Conservation (phyloP, 2,888 invertebrate species). For the Choristoneura rosaceana region DNA sequence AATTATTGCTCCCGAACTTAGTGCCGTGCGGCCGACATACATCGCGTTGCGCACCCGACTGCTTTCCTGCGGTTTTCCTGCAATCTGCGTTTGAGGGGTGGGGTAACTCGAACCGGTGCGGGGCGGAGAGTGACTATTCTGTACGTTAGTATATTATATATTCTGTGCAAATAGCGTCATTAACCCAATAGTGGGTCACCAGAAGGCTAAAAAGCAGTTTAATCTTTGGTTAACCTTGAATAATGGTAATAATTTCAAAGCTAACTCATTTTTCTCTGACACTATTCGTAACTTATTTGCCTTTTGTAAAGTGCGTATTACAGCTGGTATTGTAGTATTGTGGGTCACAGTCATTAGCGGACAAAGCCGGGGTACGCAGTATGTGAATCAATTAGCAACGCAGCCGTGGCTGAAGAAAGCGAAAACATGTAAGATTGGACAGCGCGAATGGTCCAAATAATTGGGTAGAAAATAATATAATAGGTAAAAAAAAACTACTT, state of each 20-base stretch:
- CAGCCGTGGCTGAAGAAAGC: background rate
- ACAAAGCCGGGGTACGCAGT: constrained; percentile 13
- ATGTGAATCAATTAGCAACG: constrained; percentile 16
- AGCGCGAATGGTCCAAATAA: background rate
- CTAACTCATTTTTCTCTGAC: background rate
- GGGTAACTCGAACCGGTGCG: no score
- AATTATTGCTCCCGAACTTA: no score
- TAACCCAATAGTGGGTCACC: background rate
- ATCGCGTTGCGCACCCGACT: no score
- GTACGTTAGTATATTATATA: no score
- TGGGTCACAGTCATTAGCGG: constrained; percentile 24
- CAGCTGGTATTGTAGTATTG: constrained; percentile 2
- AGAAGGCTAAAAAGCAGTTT: constrained; percentile 1
- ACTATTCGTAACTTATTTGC: background rate
- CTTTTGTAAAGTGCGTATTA: constrained; percentile 12
- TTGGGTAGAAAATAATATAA: no score
- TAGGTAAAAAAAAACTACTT: no score
- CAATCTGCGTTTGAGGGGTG: no score
- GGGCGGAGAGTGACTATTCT: no score
- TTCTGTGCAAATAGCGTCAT: background rate
- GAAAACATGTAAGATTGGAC: background rate
- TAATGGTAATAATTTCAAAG: background rate
- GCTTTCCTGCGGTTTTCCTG: no score
- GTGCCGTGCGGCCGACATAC: no score
- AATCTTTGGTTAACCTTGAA: background rate